phyloP scores from a whole-genome alignment of 2,113 vertebrate species.

The Phainopepla nitens region DNA sequence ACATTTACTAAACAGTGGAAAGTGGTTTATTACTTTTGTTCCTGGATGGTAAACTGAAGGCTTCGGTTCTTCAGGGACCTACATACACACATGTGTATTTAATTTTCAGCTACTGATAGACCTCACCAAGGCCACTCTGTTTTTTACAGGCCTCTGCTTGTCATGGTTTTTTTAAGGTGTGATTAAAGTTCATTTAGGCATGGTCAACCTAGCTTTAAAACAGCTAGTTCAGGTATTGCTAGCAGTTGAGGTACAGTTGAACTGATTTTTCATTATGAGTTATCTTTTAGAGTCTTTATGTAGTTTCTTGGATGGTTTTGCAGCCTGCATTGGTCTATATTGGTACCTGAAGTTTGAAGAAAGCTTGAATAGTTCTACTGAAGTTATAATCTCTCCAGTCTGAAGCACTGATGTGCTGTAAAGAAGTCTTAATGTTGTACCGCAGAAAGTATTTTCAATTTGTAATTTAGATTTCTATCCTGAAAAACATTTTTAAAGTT shows the following conservation, averaged over 20 bases:
- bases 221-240: background rate
- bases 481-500: background rate
- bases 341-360: background rate
- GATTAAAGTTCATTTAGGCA: background rate
- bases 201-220: background rate
- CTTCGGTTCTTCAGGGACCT: background rate
- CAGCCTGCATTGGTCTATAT: background rate
- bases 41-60: background rate
- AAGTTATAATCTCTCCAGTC: background rate
- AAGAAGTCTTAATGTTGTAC: background rate
- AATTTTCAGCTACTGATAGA: background rate
- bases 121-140: background rate
- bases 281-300: background rate
- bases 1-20: background rate
- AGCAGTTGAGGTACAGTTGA: background rate
- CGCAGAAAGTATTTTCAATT: background rate
- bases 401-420: background rate
- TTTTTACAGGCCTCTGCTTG: background rate
- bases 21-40: background rate
- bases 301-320: background rate
- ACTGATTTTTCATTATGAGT: background rate
- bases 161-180: background rate
- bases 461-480: background rate
- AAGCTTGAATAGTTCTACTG: background rate
- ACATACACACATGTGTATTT: background rate